A percentile compares a stretch with the other conserved stretches of the same genome.
phyloP scores from a whole-genome alignment of 2,888 invertebrate genomes.

The Octonoba sinensis region DNA sequence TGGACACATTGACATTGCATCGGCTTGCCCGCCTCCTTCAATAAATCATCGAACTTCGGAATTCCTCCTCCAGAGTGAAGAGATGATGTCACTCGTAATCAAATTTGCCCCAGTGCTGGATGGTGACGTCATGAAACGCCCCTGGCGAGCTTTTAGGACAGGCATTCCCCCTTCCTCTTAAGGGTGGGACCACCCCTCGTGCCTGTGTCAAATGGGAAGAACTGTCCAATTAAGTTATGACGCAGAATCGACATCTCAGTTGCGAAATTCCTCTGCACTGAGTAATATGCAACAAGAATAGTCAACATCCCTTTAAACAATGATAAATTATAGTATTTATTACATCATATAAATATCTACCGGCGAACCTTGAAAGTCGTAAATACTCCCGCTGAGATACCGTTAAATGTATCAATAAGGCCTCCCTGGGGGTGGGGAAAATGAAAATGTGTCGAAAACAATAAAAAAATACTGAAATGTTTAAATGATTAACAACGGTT shows the following conservation, averaged over 20 bases:
- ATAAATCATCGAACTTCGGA: constrained; percentile 36
- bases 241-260: background rate
- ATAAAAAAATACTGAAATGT: too few species aligned
- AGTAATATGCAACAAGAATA: background rate
- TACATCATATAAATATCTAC: too few species aligned
- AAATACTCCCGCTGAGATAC: too few species aligned
- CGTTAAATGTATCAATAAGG: too few species aligned
- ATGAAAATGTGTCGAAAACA: too few species aligned
- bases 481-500: too few species aligned
- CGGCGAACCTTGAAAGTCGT: too few species aligned
- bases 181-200: background rate
- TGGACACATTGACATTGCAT: constrained; percentile 4
- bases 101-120: constrained; percentile 42
- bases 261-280: constrained; percentile 13
- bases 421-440: too few species aligned
- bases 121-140: constrained; percentile 44
- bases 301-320: too few species aligned
- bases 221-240: constrained; percentile 40
- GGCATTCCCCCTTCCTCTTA: constrained; percentile 8
- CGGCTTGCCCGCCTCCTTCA: background rate
- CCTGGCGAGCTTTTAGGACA: constrained; percentile 31
- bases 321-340: too few species aligned
- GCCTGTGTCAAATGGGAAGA: constrained; percentile 5
- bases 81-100: constrained; percentile 55
- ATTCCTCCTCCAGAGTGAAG: constrained; percentile 11